These are phyloP conservation scores for Mesorhabditis belari DNA, from an alignment of 2,888 invertebrate species.

Conservation along the genomic window DNA sequence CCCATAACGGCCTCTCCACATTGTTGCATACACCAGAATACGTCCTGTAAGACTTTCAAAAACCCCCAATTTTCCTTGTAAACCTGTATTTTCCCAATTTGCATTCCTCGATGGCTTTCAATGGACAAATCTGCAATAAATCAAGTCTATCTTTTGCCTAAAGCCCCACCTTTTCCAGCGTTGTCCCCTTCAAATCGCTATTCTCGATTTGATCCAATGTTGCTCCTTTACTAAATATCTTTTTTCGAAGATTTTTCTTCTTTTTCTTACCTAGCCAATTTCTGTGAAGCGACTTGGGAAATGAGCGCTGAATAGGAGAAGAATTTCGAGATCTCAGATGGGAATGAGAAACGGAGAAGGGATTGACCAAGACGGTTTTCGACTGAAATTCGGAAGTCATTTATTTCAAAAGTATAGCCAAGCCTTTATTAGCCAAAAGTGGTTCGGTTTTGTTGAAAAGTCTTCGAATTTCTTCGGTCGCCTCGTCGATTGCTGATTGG, in stretches of 20 bases:
- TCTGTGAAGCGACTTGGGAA: conserved; percentile 32
- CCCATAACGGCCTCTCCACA: conserved; percentile 46
- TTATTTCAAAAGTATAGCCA: conserved; percentile 6
- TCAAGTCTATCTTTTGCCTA: conserved; percentile 26
- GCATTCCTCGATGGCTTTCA: conserved; percentile 48
- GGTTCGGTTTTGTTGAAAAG: conserved; percentile 35
- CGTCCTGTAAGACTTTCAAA: conserved; percentile 21
- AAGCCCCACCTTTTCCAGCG: conserved; percentile 2
- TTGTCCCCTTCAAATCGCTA: conserved; percentile 1
- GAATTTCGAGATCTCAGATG: conserved; percentile 44
- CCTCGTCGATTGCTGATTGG: conserved; percentile 18
- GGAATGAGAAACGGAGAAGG: conserved; percentile 31
- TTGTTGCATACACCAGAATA: conserved; percentile 53
- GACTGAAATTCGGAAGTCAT: conserved; percentile 11
- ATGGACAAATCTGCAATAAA: conserved; percentile 41
- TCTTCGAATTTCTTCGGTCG: conserved; percentile 21
- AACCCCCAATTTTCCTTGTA: no score
- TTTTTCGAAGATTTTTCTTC: neutral
- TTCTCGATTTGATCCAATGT: conserved; percentile 24
- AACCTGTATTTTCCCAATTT: conserved; percentile 45
- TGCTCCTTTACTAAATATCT: conserved; percentile 19
- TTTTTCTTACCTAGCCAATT: conserved; percentile 22
- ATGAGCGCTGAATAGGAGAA: conserved; percentile 48
- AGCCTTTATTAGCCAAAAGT: conserved; percentile 19
- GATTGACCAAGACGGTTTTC: no score